Evolutionary conservation across 1,140 invertebrate species (phyloP).

Genomic region (Globodera rostochiensis): DNA sequence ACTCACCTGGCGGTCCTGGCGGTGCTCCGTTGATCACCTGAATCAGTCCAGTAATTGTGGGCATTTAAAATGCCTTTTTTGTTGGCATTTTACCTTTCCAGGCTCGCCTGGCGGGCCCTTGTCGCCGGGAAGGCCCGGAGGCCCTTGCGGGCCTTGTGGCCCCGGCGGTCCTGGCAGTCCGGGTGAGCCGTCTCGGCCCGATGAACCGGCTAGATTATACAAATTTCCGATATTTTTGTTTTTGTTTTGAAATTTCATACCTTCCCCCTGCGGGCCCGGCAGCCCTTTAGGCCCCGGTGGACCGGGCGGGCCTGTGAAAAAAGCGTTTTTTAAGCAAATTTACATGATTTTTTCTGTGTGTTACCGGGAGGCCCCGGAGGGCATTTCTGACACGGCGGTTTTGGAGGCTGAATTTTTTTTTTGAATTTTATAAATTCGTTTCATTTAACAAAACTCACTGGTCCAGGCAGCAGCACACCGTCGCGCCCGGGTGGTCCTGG

Average conservation of each 20-base stretch:
- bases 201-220: slow-evolving; percentile 42
- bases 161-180: slow-evolving; percentile 61
- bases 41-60: neutral
- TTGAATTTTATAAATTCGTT: neutral
- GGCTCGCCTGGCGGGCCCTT: slow-evolving; percentile 60
- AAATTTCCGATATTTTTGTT: neutral
- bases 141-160: slow-evolving; percentile 61
- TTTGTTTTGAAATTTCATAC: neutral
- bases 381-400: slow-evolving; percentile 65
- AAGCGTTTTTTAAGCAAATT: neutral
- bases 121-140: slow-evolving; percentile 59
- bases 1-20: slow-evolving; percentile 61
- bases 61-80: too few species aligned
- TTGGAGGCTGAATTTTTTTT: slow-evolving; percentile 49
- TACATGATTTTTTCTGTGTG: neutral
- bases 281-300: slow-evolving; percentile 59
- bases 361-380: slow-evolving; percentile 51
- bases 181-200: slow-evolving; percentile 61
- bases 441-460: slow-evolving; percentile 8
- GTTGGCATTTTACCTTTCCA: slow-evolving; percentile 30
- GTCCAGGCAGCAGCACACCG: slow-evolving; percentile 60
- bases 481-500: slow-evolving; percentile 63
- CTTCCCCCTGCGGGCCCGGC: slow-evolving; percentile 62
- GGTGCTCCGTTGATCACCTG: slow-evolving; percentile 64
- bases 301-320: slow-evolving; percentile 50